A percentile compares a stretch with the other conserved stretches of the same genome.
phyloP scores from a whole-genome alignment of 2,888 invertebrate species.

The Liodrosophila aerea region DNA sequence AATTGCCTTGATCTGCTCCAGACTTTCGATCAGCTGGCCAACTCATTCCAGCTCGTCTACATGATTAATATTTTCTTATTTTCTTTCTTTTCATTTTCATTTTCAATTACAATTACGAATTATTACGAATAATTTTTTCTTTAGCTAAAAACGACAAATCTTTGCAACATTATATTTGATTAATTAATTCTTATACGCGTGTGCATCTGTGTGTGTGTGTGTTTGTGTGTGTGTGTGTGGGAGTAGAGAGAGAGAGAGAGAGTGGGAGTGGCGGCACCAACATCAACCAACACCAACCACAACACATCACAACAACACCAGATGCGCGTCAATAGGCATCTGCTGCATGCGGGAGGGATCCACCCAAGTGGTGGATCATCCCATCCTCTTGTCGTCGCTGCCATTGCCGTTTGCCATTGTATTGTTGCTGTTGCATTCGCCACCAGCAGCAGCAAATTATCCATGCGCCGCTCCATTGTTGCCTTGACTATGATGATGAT shows the following conservation, averaged over 20 bases:
- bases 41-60: too few species aligned
- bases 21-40: too few species aligned
- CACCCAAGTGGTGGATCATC: too few species aligned
- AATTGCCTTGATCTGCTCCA: too few species aligned
- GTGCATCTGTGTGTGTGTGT: slow-evolving; percentile 8
- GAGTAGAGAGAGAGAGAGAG: neutral
- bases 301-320: slow-evolving; percentile 11
- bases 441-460: slow-evolving; percentile 60
- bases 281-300: slow-evolving; percentile 3
- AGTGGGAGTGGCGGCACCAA: neutral
- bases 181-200: slow-evolving; percentile 26
- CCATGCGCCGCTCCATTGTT: slow-evolving; percentile 74
- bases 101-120: slow-evolving; percentile 35
- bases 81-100: neutral
- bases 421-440: neutral
- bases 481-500: slow-evolving; percentile 56
- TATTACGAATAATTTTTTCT: slow-evolving; percentile 45
- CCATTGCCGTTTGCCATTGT: slow-evolving; percentile 9
- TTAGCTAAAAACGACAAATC: slow-evolving; percentile 53
- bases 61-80: neutral
- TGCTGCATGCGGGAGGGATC: too few species aligned
- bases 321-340: slow-evolving; percentile 7
- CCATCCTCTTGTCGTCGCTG: slow-evolving; percentile 15
- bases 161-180: slow-evolving; percentile 45
- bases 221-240: neutral